Evolutionary conservation across 2,888 invertebrate species (phyloP), one percentile per base, ranked within the genome.

Genomic region (Ochropleura leucogaster): DNA sequence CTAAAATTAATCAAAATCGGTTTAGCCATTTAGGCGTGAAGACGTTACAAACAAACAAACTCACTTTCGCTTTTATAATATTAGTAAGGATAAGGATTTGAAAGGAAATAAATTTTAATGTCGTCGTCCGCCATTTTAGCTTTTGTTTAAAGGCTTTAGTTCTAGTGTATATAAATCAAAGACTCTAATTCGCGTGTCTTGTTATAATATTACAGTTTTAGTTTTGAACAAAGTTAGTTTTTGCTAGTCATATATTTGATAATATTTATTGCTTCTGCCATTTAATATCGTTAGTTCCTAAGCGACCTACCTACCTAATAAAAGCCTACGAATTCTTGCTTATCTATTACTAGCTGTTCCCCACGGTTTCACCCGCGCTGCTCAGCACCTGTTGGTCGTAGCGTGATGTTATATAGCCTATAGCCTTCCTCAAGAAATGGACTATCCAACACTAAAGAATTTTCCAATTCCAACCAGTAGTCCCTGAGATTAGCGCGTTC

Each of bases 91-190:
- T 30, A 30, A 30, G 30, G 30, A 30, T 68, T 60, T 62, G 57
- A n/a, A 20, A 66, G 14, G 42, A 71, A 71, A 46, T 80, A 59
- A 81, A n/a, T n/a, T n/a, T n/a, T n/a, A n/a, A 72, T 69, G 63
- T 57, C 62, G 59, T 40, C 2, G 30, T 66, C 7, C 18, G 12
- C 49, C 20, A 57, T 74, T 47, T 76, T 70, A 10, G 40, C 0
- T 69, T 59, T 63, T 68, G 55, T 62, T 67, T 16, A 64, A 40
- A 47, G 20, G 62, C 18, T 79, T 30, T 53, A 20, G 12, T 68
- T 63, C 12, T 62, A 53, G 49, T 42, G 10, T 30, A 12, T 49
- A 63, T 81, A 69, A 74, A 79, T 68, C 55, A 65, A 57, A 57
- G 64, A 12, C 3, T 40, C 9, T 47, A 63, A 80, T 74, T 81